A percentile compares a stretch with the other conserved stretches of the same genome.
These are phyloP conservation scores for Phrynocephalus forsythii DNA, from an alignment of 2,797 vertebrate species.

Conservation along the genomic window DNA sequence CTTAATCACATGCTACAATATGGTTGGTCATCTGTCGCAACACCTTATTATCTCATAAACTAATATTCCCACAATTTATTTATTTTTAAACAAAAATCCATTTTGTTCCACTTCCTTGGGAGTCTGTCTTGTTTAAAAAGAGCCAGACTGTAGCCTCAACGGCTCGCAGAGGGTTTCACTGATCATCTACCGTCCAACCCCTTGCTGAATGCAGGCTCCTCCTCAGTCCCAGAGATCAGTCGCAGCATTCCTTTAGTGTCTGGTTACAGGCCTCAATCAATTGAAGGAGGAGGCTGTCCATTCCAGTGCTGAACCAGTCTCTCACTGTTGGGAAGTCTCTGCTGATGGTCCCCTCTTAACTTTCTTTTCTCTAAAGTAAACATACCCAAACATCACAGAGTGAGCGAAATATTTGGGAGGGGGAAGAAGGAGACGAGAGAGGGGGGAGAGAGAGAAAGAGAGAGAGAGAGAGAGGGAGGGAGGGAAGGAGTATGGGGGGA, in stretches of 20 bases:
- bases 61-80: no score
- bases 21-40: neutral
- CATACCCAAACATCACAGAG: neutral
- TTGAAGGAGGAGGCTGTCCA: neutral
- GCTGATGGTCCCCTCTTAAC: neutral
- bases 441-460: no score
- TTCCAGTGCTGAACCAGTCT: no score
- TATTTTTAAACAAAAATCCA: no score
- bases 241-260: neutral
- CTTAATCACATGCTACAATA: neutral
- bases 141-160: neutral
- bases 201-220: neutral
- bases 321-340: no score
- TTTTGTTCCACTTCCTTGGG: neutral
- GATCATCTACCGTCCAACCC: neutral
- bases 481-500: neutral
- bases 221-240: neutral
- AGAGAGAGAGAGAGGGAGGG: neutral
- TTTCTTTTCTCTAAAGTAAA: neutral
- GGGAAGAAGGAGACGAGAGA: no score
- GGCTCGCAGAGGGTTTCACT: neutral
- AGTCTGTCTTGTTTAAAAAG: neutral
- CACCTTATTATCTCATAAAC: no score
- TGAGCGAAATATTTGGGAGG: no score
- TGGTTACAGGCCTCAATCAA: neutral